phyloP scores from a whole-genome alignment of 2,113 vertebrate species.

The Nannobrachium achirus region DNA sequence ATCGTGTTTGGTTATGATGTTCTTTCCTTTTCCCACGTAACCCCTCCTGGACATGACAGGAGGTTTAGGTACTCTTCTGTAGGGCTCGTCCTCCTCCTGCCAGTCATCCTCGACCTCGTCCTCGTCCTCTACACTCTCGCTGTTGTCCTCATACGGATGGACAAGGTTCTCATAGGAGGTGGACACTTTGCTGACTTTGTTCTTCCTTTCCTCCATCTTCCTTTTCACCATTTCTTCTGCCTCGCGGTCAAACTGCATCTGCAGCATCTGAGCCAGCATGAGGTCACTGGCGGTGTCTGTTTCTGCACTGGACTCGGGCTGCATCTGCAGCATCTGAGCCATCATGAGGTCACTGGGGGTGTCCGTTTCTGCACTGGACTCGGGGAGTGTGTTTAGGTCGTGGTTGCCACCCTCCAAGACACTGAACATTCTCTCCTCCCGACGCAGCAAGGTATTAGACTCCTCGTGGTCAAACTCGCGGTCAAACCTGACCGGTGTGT shows the following conservation, averaged over 20 bases:
- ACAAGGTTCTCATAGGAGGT: slow-evolving; percentile 99
- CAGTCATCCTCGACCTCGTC: slow-evolving; percentile 83
- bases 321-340: slow-evolving; percentile 97
- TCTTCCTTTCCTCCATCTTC: slow-evolving; percentile 98
- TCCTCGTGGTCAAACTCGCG: too few relatives aligned
- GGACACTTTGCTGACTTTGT: slow-evolving; percentile 98
- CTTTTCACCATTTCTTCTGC: slow-evolving; percentile 94
- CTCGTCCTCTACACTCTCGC: slow-evolving; percentile 96
- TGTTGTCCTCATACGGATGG: slow-evolving; percentile 89
- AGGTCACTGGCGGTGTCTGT: slow-evolving; percentile 90
- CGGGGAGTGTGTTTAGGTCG: slow-evolving; percentile 37
- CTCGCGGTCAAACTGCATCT: slow-evolving; percentile 97
- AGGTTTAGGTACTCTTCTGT: slow-evolving; percentile 82
- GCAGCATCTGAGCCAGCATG: slow-evolving; percentile 96
- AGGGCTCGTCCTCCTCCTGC: slow-evolving; percentile 95
- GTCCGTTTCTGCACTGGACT: slow-evolving; percentile 84
- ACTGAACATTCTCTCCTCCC: too few relatives aligned
- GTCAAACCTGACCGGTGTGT: too few relatives aligned
- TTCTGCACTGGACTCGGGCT: slow-evolving; percentile 81
- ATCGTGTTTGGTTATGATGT: too few relatives aligned
- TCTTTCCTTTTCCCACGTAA: too few relatives aligned
- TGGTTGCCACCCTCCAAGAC: too few relatives aligned
- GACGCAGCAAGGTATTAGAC: too few relatives aligned
- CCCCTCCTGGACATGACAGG: too few relatives aligned
- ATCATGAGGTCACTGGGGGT: slow-evolving; percentile 94